phyloP scores from a whole-genome alignment of 2,888 invertebrate genomes.

The Andrena fulva region DNA sequence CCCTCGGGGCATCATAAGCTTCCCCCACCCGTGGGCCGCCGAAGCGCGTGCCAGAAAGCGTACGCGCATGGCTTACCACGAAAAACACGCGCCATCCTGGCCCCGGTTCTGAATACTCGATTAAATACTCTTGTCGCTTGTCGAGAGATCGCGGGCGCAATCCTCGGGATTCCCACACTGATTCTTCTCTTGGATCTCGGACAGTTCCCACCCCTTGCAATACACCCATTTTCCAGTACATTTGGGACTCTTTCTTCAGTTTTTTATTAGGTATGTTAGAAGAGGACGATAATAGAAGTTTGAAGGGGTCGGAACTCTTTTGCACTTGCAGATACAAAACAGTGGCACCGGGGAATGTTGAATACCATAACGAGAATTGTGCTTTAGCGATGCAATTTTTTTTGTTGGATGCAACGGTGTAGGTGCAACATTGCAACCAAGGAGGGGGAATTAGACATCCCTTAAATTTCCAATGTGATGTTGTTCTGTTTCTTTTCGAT shows the following conservation, averaged over 20 bases:
- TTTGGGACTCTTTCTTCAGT: background rate
- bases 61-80: conserved; percentile 17
- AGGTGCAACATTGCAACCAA: no score
- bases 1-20: conserved; percentile 28
- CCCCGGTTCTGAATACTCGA: conserved; percentile 20
- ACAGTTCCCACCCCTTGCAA: no score
- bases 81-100: conserved; percentile 61
- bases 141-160: background rate
- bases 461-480: no score
- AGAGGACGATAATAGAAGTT: background rate
- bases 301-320: no score
- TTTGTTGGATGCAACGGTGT: no score
- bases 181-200: no score
- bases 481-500: no score
- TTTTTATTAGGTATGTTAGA: background rate
- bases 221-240: background rate
- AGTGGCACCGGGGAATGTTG: no score
- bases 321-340: no score
- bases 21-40: conserved; percentile 39
- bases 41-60: conserved; percentile 67
- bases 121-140: conserved; percentile 31
- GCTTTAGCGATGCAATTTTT: no score
- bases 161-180: background rate
- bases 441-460: no score
- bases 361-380: no score